Evolutionary conservation across 2,113 vertebrate genomes (phyloP), one percentile per base, ranked within the genome.

Genomic region (Asarcornis scutulata): DNA sequence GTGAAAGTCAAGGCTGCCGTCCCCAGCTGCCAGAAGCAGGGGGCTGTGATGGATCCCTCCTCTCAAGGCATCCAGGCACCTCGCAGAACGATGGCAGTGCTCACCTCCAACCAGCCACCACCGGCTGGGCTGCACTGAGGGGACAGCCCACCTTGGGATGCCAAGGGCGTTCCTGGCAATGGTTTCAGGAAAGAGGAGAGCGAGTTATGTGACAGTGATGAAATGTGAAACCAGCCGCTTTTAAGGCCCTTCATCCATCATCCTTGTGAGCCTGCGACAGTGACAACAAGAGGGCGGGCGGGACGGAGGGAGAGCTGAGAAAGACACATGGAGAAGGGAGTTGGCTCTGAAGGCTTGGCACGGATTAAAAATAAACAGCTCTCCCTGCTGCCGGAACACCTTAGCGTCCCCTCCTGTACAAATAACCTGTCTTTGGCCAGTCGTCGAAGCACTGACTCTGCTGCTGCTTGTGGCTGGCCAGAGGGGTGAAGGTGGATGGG

Each of bases 171-270:
- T 93, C 55, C 69, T 96, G 69, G 91, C 86, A 93, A 86, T 66
- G 44, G 78, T 73, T 89, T 88, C 88, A 76, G 85, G 53, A 73
- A 82, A 85, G 69, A 89, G 81, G 71, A 78, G 78, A 95, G 74
- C 11, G 3, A 93, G 75, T 72, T 91, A 60, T 72, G 48, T 93
- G 94, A 95, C 96, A 93, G 36, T 95, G 94, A 96, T 92, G 69
- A 91, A 97, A 93, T 50, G 81, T 87, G 94, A 96, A 97, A 89
- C 56, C 89, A 91, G 83, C 66, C 91, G 81, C 93, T 96, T 93
- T 82, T 91, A 93, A 95, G 92, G 95, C 38, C 84, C 95, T 95
- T 87, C 93, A 97, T 97, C 95, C 77, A 91, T 97, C 95, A 97
- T 92, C 81, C 83, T 84, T 79, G 86, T 60, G 77, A 95, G 81